A percentile compares a stretch with the other conserved stretches of the same genome.
These are phyloP conservation scores for Lamellibrachia satsuma DNA, from an alignment of 2,888 invertebrate genomes.

Conservation along the genomic window DNA sequence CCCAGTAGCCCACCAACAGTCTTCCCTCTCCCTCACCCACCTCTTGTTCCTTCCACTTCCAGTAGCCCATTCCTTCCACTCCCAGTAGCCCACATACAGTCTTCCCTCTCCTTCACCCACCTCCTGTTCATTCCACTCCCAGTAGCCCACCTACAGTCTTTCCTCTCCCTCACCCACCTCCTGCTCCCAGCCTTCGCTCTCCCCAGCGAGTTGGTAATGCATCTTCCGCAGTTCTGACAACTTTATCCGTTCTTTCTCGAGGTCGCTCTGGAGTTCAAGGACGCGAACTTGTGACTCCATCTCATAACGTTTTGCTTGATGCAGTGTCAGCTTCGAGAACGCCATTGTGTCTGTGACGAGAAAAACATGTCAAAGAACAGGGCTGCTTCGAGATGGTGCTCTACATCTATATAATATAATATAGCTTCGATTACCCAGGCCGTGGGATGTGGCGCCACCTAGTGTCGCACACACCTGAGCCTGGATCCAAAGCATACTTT, in stretches of 20 bases:
- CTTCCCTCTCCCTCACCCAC: neutral
- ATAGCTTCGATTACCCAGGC: no score
- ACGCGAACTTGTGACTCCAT: slow-evolving; percentile 91
- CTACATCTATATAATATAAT: no score
- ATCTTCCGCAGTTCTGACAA: slow-evolving; percentile 87
- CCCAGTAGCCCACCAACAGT: neutral
- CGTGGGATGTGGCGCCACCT: no score
- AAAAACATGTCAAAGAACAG: neutral
- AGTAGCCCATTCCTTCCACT: neutral
- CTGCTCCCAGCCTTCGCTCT: slow-evolving; percentile 59
- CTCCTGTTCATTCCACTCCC: neutral
- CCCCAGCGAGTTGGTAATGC: slow-evolving; percentile 83
- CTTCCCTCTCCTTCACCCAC: neutral
- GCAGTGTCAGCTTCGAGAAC: slow-evolving; percentile 86
- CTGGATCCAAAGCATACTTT: no score
- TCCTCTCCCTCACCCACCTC: slow-evolving; percentile 33
- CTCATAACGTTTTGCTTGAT: slow-evolving; percentile 93
- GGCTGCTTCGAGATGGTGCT: no score
- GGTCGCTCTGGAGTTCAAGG: slow-evolving; percentile 87
- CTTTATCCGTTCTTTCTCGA: slow-evolving; percentile 86
- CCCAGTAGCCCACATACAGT: neutral
- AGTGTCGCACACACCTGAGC: no score
- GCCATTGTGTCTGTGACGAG: slow-evolving; percentile 81
- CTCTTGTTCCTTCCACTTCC: neutral
- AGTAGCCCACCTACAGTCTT: neutral